Conservation (phyloP, 2,113 vertebrate species). For the Halcyon senegalensis region DNA sequence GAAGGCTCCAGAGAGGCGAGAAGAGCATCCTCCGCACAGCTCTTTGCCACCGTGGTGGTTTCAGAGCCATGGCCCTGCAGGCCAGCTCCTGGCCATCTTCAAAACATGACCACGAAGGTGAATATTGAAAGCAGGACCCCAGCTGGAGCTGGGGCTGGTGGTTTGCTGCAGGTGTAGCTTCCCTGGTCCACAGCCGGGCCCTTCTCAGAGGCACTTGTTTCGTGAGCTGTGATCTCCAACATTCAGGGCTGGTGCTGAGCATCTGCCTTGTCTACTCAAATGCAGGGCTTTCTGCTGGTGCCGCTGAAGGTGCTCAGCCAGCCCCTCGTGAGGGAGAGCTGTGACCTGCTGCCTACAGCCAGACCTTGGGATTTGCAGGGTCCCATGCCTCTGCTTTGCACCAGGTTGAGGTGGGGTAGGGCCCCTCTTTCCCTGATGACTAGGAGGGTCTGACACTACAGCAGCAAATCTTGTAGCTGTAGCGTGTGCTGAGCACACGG, state of each 20-base stretch:
- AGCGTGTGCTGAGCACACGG: neutral
- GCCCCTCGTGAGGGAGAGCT: neutral
- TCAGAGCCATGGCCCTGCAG: fast-evolving
- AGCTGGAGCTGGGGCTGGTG: neutral
- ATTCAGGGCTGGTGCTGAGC: neutral
- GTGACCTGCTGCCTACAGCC: neutral
- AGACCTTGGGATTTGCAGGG: neutral
- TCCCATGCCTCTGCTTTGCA: fast-evolving
- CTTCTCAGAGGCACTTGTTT: neutral
- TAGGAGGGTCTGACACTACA: fast-evolving
- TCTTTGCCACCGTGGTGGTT: fast-evolving
- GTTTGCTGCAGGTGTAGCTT: neutral
- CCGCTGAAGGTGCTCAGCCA: neutral
- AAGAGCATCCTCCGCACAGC: neutral
- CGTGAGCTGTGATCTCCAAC: neutral
- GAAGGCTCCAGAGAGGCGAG: neutral
- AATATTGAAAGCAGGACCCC: neutral
- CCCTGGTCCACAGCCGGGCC: neutral
- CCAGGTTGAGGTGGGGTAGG: neutral
- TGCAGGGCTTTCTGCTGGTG: neutral
- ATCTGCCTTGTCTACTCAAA: neutral
- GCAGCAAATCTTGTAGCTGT: neutral
- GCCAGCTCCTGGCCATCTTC: neutral
- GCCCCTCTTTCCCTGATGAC: neutral
- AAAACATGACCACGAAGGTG: neutral